Base-by-base conservation (phyloP, 2,113 vertebrate genomes). In the Chaenocephalus aceratus region DNA sequence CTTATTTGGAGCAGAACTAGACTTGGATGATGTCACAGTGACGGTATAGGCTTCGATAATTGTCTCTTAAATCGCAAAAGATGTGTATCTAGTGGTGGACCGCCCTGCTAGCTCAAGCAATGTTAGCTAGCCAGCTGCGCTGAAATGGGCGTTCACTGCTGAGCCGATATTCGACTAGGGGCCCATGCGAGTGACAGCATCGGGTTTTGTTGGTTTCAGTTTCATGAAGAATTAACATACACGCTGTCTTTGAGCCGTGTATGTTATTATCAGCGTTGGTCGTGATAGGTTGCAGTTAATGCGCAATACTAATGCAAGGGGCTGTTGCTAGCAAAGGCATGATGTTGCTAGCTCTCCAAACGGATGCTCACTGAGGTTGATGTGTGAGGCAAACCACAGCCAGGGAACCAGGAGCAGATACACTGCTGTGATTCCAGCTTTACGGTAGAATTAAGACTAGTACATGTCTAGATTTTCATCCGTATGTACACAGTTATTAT, bases 121-220 rank as follows among this genome's bases (percentile, higher is more conserved):
- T 60, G 82, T 70, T 83, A 90, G 88, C 87, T 75, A 65, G 72
- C 69, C 80, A 91, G 86, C 87, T 90, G 79, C 82, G 89, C 80
- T 86, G 82, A 92, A 90, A 93, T 94, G 92, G 93, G 93, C 94
- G 92, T 93, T 93, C 82, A 91, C 92, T 91, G 84, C 80, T 85
- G 62, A 59, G 54, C 73, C 51, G 60, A 6, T 60, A 26, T 66
- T 79, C 72, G 59, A 70, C 13, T 52, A 59, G 64, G 79, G 80
- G 70, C 30, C 65, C 60, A 53, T 51, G 46, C 15, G 61, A 66
- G n/a, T 49, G 62, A 52, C 10, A 72, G 36, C 26, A 44, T 75
- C 53, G 52, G n/a, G 5, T 16, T 62, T 36, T 45, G n/a, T 23
- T 18, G 14, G 46, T 54, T 77, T 57, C 10, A 82, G 45, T 54